Conservation (phyloP, 1,140 invertebrate genomes). For the Drosophila seguyi region DNA sequence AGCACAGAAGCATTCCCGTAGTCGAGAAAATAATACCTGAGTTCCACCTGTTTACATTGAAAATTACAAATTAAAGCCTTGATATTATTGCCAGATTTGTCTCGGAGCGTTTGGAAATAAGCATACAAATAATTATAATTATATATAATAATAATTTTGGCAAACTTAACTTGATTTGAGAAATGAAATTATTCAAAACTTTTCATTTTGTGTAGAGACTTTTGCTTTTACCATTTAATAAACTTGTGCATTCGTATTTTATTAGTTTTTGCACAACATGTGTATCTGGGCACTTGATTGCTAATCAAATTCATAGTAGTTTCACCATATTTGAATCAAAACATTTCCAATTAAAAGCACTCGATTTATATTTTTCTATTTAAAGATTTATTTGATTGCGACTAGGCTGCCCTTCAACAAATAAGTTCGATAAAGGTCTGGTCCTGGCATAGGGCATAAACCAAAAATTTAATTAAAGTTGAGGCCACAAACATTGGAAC, state of each 20-base stretch:
- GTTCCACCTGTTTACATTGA: slow-evolving; percentile 8
- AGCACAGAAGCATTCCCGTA: not conserved
- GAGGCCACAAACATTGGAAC: slow-evolving; percentile 18
- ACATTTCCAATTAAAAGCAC: not conserved
- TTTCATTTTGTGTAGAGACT: not conserved
- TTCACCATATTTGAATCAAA: not conserved
- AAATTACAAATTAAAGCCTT: slow-evolving; percentile 37
- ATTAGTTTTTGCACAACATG: too few species aligned
- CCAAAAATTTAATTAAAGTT: slow-evolving; percentile 47
- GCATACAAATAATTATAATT: not conserved
- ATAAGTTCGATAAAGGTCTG: slow-evolving; percentile 19
- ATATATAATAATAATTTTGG: too few species aligned
- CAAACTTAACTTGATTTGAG: not conserved
- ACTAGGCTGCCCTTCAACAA: not conserved
- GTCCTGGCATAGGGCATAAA: slow-evolving; percentile 11
- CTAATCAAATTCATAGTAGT: not conserved
- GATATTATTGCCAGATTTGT: slow-evolving; percentile 52
- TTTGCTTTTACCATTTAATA: not conserved
- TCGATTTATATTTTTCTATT: not conserved
- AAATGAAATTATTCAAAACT: not conserved
- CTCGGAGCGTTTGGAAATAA: not conserved
- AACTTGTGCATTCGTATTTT: not conserved
- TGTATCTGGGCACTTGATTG: too few species aligned
- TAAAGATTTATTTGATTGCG: slow-evolving; percentile 12
- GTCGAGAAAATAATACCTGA: slow-evolving; percentile 10